phyloP scores from a whole-genome alignment of 1,140 invertebrate species.

The Venturia canescens region DNA sequence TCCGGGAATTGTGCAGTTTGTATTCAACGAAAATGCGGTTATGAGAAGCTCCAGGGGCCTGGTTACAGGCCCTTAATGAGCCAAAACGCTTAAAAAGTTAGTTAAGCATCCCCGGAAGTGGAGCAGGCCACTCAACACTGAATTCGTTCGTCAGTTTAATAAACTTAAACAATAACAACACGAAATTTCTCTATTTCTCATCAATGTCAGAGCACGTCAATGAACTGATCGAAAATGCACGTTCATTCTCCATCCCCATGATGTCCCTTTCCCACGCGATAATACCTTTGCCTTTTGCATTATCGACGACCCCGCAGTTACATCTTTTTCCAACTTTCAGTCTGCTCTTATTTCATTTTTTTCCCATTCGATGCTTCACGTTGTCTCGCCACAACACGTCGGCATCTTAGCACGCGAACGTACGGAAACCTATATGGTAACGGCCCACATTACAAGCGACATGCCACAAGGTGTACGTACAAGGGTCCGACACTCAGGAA shows the following conservation, averaged over 20 bases:
- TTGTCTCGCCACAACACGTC: slow-evolving; percentile 18
- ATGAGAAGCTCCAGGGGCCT: no score
- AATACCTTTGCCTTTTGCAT: background rate
- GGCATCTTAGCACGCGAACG: slow-evolving; percentile 26
- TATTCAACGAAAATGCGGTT: no score
- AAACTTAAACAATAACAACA: no score
- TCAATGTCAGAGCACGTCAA: no score
- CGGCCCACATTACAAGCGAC: background rate
- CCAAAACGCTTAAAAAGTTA: no score
- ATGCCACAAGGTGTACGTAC: background rate
- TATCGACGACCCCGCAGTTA: background rate
- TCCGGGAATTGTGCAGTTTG: background rate
- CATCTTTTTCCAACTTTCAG: slow-evolving; percentile 15
- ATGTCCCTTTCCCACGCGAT: background rate
- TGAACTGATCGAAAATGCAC: no score
- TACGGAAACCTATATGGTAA: background rate
- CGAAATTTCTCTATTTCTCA: no score
- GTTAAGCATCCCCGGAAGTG: no score
- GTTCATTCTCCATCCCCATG: background rate
- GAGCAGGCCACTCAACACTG: no score
- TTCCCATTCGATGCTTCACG: background rate
- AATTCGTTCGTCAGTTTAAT: no score
- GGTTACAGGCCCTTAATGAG: no score
- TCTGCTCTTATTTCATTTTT: background rate
- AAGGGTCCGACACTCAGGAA: background rate